Conservation (phyloP, 2,113 vertebrate genomes). For the Lagenorhynchus albirostris region DNA sequence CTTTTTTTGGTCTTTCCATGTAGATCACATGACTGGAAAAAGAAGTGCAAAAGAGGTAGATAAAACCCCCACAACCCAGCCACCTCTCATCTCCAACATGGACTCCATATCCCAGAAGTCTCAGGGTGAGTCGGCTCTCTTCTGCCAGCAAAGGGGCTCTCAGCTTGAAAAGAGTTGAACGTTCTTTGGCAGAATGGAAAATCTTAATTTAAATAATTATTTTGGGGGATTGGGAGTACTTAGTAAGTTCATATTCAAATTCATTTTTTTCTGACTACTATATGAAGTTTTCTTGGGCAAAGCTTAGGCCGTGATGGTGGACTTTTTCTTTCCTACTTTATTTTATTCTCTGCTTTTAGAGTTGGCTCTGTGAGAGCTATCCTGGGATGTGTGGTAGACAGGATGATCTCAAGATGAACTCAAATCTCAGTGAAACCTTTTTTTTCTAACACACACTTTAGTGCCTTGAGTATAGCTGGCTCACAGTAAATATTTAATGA, state of each 20-base stretch:
- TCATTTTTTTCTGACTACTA: not conserved
- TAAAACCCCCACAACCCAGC: slow-evolving; percentile 71
- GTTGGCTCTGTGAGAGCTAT: not conserved
- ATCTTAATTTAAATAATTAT: not conserved
- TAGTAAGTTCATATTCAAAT: not conserved
- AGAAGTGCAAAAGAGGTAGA: slow-evolving; percentile 82
- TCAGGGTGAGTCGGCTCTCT: slow-evolving; percentile 76
- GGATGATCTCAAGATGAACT: not conserved
- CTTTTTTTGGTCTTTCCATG: not conserved
- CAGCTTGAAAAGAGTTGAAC: not conserved
- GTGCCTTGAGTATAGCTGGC: not conserved
- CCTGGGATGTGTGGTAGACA: not conserved
- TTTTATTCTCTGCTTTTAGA: not conserved
- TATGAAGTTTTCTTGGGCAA: not conserved
- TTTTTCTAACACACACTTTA: not conserved
- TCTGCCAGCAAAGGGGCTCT: not conserved
- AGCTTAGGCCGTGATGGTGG: not conserved
- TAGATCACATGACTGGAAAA: slow-evolving; percentile 90
- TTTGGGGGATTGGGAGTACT: not conserved
- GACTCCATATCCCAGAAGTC: slow-evolving; percentile 77
- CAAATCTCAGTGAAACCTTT: not conserved
- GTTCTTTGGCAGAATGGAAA: not conserved
- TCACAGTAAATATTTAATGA: not conserved
- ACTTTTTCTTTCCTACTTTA: not conserved
- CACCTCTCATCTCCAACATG: slow-evolving; percentile 16